phyloP scores from a whole-genome alignment of 2,888 invertebrate species.

The Lepeophtheirus nordmannii region DNA sequence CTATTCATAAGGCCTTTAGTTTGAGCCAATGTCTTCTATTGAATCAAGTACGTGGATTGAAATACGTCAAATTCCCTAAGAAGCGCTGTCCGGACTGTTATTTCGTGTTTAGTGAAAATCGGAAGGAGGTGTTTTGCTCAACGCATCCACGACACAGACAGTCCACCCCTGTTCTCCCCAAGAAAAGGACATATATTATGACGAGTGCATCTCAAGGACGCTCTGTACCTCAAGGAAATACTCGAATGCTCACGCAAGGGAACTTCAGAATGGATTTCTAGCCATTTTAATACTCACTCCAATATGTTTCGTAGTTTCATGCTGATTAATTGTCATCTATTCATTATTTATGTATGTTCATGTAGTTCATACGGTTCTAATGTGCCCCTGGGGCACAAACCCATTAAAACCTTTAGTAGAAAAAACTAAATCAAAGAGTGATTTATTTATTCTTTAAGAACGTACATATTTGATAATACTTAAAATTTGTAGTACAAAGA shows the following conservation, averaged over 20 bases:
- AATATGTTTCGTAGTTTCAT: too few species aligned
- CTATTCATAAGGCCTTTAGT: too few species aligned
- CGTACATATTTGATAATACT: too few species aligned
- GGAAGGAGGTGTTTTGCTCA: background rate
- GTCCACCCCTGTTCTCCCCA: background rate
- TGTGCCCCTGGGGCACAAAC: too few species aligned
- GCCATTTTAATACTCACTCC: too few species aligned
- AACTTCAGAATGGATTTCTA: background rate
- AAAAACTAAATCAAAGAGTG: background rate
- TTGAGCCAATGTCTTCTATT: background rate
- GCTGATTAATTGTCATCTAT: too few species aligned
- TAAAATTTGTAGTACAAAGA: too few species aligned
- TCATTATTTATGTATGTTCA: too few species aligned
- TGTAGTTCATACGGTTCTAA: too few species aligned
- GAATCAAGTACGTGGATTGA: slow-evolving; percentile 8
- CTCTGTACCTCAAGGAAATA: background rate
- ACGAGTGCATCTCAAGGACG: slow-evolving; percentile 16
- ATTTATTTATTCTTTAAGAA: too few species aligned
- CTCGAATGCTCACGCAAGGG: background rate
- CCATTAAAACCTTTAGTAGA: background rate
- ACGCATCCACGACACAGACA: slow-evolving; percentile 13
- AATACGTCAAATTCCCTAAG: background rate
- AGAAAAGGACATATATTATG: slow-evolving; percentile 6
- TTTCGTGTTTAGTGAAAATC: background rate
- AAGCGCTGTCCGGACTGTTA: slow-evolving; percentile 11